Percentiles rank a stretch among this genome's conserved stretches.
These are phyloP conservation scores for Macrotis lagotis DNA, from an alignment of 2,113 vertebrate species.

Conservation along the genomic window DNA sequence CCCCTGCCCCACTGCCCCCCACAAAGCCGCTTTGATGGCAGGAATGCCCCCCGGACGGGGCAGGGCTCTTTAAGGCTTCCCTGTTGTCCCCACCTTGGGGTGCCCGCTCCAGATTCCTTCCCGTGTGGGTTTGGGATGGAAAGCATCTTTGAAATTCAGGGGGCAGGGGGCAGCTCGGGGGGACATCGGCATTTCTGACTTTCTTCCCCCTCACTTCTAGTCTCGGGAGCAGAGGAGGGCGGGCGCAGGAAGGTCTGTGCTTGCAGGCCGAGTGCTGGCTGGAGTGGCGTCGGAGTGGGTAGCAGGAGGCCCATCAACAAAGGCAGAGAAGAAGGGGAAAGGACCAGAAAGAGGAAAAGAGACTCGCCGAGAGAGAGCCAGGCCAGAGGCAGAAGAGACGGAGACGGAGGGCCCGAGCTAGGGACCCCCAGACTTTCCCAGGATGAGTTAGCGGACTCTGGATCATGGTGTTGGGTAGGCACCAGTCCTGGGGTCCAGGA, in stretches of 20 bases:
- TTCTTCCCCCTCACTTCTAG: conserved; percentile 26
- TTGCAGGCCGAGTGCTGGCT: background rate
- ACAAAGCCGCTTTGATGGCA: conserved; percentile 47
- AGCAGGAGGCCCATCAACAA: background rate
- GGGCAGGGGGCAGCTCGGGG: conserved; percentile 62
- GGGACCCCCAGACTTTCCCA: background rate
- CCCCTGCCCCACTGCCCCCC: background rate
- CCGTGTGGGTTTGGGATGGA: conserved; percentile 64
- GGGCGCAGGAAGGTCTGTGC: background rate
- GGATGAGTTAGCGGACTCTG: background rate
- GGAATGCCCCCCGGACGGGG: conserved; percentile 54
- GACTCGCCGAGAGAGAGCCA: background rate
- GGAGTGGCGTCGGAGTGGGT: background rate
- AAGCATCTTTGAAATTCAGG: conserved; percentile 68
- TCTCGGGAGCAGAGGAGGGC: conserved; percentile 7
- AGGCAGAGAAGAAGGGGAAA: background rate
- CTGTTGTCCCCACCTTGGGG: conserved; percentile 53
- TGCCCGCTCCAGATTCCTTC: conserved; percentile 57
- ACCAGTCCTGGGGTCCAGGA: conserved; percentile 8
- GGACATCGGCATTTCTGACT: conserved; percentile 55
- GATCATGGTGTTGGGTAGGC: background rate
- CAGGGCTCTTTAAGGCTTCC: conserved; percentile 28
- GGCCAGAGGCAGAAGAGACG: background rate
- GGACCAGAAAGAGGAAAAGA: background rate
- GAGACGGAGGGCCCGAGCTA: conserved; percentile 7